Evolutionary conservation across 2,797 vertebrate genomes (phyloP), one percentile per base, ranked within the genome.

Genomic region (Platalea minor): DNA sequence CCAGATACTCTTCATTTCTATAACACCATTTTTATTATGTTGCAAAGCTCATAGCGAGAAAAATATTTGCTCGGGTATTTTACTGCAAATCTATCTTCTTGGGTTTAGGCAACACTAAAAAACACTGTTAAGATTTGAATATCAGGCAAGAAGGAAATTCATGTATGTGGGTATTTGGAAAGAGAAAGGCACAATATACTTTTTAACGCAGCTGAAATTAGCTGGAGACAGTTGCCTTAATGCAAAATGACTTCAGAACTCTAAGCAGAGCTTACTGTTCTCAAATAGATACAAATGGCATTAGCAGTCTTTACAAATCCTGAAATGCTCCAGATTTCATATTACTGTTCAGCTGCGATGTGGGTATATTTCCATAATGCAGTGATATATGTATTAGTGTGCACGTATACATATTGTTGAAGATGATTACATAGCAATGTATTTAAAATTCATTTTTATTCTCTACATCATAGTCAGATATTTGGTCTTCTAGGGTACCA

Each of bases 291-390:
- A 57, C 72, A 80, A 87, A 94, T 59, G 15, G 14, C 33, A 61
- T 73, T 84, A 87, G 11, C 51, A 86, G n/a, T 69, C 46, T 94
- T 93, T 70, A 35, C 41, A 94, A 93, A 82, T 77, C 74, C 90
- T 68, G n/a, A 91, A 83, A 75, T 57, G 56, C 70, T 76, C 63
- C 41, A 77, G 23, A 72, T 77, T 76, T 73, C 24, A 2, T 76
- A 46, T 86, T 59, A 28, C 17, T 50, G 33, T 61, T 95, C 26
- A 81, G 33, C 43, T 90, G 81, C 10, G 7, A 24, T 53, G 60
- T 70, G 75, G 8, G 6, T 88, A 2, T 89, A 17, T 89, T 63
- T 63, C 53, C 61, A 67, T 48, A 82, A 12, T 43, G 33, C 54
- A 68, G 11, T 7, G 25, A 4, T 86, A 28, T 13, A 4, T 73